Conservation (phyloP, 1,140 invertebrate species). For the Copidosoma floridanum region DNA sequence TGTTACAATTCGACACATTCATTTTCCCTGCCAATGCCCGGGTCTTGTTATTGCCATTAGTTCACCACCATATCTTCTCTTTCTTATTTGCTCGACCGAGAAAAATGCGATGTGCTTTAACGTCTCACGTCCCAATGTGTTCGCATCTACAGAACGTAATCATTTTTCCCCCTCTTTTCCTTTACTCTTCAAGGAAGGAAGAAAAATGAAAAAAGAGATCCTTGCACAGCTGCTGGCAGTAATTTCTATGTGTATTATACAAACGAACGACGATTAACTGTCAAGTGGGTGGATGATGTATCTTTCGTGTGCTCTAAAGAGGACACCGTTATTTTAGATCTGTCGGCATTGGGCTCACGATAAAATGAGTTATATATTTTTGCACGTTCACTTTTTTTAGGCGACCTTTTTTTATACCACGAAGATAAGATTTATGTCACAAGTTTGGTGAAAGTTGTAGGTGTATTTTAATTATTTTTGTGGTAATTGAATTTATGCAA, state of each 20-base stretch:
- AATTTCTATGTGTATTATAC: constrained; percentile 48
- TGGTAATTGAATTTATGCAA: no score
- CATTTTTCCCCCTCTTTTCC: no score
- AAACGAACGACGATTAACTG: constrained; percentile 45
- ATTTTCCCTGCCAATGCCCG: constrained; percentile 42
- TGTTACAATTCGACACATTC: constrained; percentile 49
- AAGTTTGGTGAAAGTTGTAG: no score
- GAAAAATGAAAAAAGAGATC: constrained; percentile 31
- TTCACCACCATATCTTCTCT: constrained; percentile 36
- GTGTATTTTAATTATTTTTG: no score
- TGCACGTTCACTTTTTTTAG: no score
- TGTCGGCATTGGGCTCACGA: no score
- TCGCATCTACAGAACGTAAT: constrained; percentile 18
- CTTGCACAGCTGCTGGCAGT: constrained; percentile 51
- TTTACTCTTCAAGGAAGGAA: no score
- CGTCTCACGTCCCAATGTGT: not conserved
- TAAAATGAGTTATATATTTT: no score
- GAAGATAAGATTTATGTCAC: no score
- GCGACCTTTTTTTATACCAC: no score
- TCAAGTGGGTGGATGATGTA: not conserved
- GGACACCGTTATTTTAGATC: no score
- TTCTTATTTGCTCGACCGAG: not conserved
- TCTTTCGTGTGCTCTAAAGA: no score
- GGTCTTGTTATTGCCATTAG: constrained; percentile 51
- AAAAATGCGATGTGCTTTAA: constrained; percentile 29